These are phyloP conservation scores for Nerophis lumbriciformis DNA, from an alignment of 2,113 vertebrate genomes.

Conservation along the genomic window DNA sequence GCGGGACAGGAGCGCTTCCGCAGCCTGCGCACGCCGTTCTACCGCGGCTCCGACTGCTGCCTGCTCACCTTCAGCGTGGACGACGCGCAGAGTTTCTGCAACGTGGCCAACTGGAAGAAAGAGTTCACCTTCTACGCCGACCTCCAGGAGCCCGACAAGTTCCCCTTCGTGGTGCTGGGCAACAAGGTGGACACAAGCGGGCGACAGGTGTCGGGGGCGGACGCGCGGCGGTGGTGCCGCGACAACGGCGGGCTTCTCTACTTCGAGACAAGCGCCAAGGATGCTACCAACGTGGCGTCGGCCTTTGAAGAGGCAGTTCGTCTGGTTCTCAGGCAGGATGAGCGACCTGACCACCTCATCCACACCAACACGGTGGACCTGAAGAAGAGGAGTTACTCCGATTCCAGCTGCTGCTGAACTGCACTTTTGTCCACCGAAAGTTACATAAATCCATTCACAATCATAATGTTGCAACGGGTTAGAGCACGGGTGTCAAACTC, in stretches of 20 bases:
- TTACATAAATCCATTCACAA: too few species aligned
- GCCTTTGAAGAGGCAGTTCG: conserved; percentile 94
- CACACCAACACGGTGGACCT: conserved; percentile 85
- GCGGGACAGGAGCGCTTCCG: conserved; percentile 94
- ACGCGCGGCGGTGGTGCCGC: conserved; percentile 85
- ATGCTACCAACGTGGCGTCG: conserved; percentile 86
- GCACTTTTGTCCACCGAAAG: neutral
- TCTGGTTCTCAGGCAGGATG: conserved; percentile 80
- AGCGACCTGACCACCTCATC: conserved; percentile 82
- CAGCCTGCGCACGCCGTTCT: conserved; percentile 94
- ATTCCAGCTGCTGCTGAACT: conserved; percentile 82
- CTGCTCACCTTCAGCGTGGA: conserved; percentile 94
- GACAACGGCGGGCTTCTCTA: conserved; percentile 91
- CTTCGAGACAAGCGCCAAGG: conserved; percentile 95
- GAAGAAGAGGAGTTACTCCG: conserved; percentile 76
- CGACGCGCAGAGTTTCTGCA: conserved; percentile 91
- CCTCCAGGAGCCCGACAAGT: conserved; percentile 86
- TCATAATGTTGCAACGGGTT: too few species aligned
- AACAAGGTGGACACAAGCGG: conserved; percentile 91
- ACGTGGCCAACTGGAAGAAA: conserved; percentile 94
- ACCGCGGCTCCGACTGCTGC: conserved; percentile 95
- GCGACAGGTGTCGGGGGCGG: conserved; percentile 86
- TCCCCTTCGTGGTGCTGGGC: conserved; percentile 91
- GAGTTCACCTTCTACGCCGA: conserved; percentile 95
- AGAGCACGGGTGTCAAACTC: too few species aligned